Base-by-base conservation (phyloP, 92 coral and sea anemone genomes). In the Epizoanthus fatuus region DNA sequence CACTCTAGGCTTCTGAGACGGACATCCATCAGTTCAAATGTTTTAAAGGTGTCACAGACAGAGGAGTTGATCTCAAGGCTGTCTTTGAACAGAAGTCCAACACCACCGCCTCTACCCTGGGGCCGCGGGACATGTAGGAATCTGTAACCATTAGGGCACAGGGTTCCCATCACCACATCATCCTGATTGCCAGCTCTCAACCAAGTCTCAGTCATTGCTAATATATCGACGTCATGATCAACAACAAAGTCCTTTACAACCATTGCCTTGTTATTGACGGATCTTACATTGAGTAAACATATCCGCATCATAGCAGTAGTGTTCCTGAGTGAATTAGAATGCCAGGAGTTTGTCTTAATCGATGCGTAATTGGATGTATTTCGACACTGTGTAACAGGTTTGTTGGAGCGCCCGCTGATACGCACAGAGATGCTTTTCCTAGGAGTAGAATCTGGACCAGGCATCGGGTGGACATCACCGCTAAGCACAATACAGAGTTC, bases 201-300 rank as follows among this genome's bases (percentile, higher is more conserved):
- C 62, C 62, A 56, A 56, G 62, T 56, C 17, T 56, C 19, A 7
- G 62, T 15, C 62, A 8, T 56, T 56, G n/a, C 62, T 56, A 56
- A 56, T 56, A 56, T 15, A 56, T 56, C 17, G 62, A 56, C 62
- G 19, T 56, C n/a, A 56, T 56, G 19, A 15, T 12, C 62, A 56
- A 56, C n/a, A 56, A 56, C n/a, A 0, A 56, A 56, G 62, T 56
- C 19, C 62, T 56, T 56, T 56, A 56, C 62, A 56, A 20, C 19
- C 17, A 56, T 56, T 56, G 20, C 62, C 17, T 56, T 56, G 20
- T 56, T 56, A 56, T 56, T 56, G 19, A 56, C n/a, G 62, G 17
- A 56, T 56, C 62, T n/a, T 56, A 56, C 62, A 56, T 56, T 56
- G 62, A 56, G 62, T 56, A 56, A 56, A 22, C 62, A 56, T 56